Evolutionary conservation across 2,888 invertebrate genomes (phyloP).

Genomic region (Axea sp.): DNA sequence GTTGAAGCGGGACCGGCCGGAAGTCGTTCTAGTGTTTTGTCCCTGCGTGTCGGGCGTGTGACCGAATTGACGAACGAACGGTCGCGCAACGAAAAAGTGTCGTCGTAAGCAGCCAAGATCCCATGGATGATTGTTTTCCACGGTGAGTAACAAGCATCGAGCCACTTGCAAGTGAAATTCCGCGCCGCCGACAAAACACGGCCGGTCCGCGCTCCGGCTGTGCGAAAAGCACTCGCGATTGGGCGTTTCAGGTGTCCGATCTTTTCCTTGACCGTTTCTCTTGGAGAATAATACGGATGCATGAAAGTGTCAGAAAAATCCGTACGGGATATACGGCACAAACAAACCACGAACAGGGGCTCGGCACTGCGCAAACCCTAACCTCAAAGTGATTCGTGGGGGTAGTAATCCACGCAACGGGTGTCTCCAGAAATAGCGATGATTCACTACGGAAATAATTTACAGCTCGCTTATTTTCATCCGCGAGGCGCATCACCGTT

Average conservation of each 20-base stretch:
- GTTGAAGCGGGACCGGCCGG: conserved; percentile 68
- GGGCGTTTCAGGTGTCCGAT: neutral
- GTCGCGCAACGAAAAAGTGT: conserved; percentile 35
- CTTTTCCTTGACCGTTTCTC: neutral
- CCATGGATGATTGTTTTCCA: conserved; percentile 69
- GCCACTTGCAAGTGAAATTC: neutral
- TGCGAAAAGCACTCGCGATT: neutral
- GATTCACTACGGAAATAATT: conserved; percentile 70
- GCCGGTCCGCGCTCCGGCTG: neutral
- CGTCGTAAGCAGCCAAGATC: conserved; percentile 61
- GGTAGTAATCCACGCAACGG: conserved; percentile 68
- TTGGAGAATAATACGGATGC: neutral
- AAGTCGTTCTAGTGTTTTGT: conserved; percentile 74
- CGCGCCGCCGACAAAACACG: neutral
- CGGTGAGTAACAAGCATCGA: conserved; percentile 66
- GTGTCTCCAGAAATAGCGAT: conserved; percentile 75
- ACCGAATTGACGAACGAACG: conserved; percentile 74
- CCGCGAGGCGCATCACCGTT: conserved; percentile 14
- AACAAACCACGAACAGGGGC: too few species aligned
- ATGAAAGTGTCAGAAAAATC: too few species aligned
- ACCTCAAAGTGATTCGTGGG: conserved; percentile 69
- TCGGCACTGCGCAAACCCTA: conserved; percentile 55
- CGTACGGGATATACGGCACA: neutral
- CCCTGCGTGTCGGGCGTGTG: conserved; percentile 68
- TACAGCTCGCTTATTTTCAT: conserved; percentile 63